phyloP scores from a whole-genome alignment of 2,888 invertebrate species.

The Philereme transversata region DNA sequence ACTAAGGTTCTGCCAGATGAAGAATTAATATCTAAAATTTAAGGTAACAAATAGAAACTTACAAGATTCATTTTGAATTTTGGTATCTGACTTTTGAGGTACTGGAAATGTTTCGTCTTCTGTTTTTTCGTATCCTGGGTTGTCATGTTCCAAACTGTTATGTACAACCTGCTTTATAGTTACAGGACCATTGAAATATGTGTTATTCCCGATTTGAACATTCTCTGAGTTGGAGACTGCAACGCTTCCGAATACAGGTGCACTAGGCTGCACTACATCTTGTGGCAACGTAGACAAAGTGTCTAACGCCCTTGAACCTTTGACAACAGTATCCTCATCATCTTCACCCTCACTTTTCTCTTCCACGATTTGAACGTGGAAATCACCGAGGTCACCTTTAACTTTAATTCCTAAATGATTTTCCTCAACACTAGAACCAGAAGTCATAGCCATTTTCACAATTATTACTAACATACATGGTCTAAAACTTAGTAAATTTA shows the following conservation, averaged over 20 bases:
- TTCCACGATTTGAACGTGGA: constrained; percentile 57
- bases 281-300: constrained; percentile 49
- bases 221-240: constrained; percentile 87
- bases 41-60: constrained; percentile 26
- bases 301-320: constrained; percentile 37
- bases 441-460: constrained; percentile 53
- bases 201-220: constrained; percentile 90
- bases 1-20: too few species aligned
- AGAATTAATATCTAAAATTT: too few species aligned
- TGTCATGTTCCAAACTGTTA: constrained; percentile 62
- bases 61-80: constrained; percentile 35
- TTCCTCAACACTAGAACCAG: constrained; percentile 41
- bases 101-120: constrained; percentile 50
- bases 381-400: constrained; percentile 62
- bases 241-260: constrained; percentile 82
- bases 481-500: constrained; percentile 6
- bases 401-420: constrained; percentile 55
- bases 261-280: constrained; percentile 49
- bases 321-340: constrained; percentile 40
- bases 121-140: constrained; percentile 58
- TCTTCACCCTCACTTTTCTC: constrained; percentile 57
- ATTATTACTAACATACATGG: constrained; percentile 27
- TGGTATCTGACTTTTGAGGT: constrained; percentile 20
- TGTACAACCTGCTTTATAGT: constrained; percentile 90
- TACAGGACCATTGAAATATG: constrained; percentile 90